Base-by-base conservation (phyloP, 2,113 vertebrate species). In the Lophochroa leadbeateri region DNA sequence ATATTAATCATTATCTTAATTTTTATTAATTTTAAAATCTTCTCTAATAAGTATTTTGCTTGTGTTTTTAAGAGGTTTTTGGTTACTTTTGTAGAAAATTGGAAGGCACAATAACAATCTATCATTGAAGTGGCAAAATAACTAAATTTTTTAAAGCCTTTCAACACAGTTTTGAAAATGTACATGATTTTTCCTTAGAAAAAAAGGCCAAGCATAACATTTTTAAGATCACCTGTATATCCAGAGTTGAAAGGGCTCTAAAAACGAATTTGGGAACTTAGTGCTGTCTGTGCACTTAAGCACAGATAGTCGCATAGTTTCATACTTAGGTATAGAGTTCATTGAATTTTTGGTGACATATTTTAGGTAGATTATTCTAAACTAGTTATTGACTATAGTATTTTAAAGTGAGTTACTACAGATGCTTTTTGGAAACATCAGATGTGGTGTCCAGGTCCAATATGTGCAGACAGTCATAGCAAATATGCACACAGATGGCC, bases 391-490 rank as follows among this genome's bases (percentile, higher is more conserved):
- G 31, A 70, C 76, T 61, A 33, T 15, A 53, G 1, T 0, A 33
- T 85, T 95, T 93, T 24, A 29, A 46, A 77, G 15, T 27, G 4
- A 35, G 2, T 70, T 83, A 24, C 6, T 24, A 35, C 11, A 53
- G 76, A 67, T 11, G 2, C 2, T 2, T 64, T 69, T 92, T 74
- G n/a, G 24, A 82, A 79, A 80, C 14, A n/a, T n/a, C 17, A 29
- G 46, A 7, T 27, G 39, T 24, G 57, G 37, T 44, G 9, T 13
- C 33, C 14, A 41, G 17, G 58, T 63, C n/a, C 24, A 37, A 20
- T 50, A 10, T 25, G 0, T 50, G 25, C 4, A 2, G 37, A 25
- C 10, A 31, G 5, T 58, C 33, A 67, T 1, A 52, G 13, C 0
- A 3, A 67, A 74, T 58, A 47, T 6, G 3, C 6, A 68, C 3